Evolutionary conservation across 2,113 vertebrate genomes (phyloP), one percentile per base, ranked within the genome.

Genomic region (Actenoides lindsayi): DNA sequence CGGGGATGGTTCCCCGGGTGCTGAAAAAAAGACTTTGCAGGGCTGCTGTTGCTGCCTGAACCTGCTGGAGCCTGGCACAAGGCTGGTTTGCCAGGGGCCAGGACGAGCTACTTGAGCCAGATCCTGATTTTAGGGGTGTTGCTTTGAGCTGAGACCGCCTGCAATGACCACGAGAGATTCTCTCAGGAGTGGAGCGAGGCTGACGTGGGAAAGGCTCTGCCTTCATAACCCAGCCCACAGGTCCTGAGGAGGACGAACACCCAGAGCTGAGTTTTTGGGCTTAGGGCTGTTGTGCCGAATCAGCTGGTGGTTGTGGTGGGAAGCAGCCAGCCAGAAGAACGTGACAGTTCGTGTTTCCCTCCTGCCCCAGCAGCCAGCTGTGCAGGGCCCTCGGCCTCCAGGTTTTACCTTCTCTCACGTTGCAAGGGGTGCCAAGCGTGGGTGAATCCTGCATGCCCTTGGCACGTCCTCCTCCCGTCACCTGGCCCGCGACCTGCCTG

Each of bases 231-330:
- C 50, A 69, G 24, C 68, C 44, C 5, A 0, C 17, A 7, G 27
- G 24, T 50, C 14, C 18, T n/a, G 18, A 27, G 25, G 28, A 64
- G 25, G n/a, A 30, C 10, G 16, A 18, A n/a, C 7, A 24, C 11
- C 9, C 11, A 53, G 35, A 53, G 16, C 2, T 0, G 1, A 84
- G 60, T 37, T 75, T 80, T 59, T 0, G 1, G 35, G 59, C 39
- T 51, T 21, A 13, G 1, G 13, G 54, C 50, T 87, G n/a, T 44
- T 41, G 13, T 8, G 5, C 11, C 56, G 35, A 27, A 15, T 51
- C 21, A 80, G 21, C 48, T 89, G 62, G 12, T 37, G 53, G 1
- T 35, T 4, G 3, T 33, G 67, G 37, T 67, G 67, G 71, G 42
- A 73, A 77, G 65, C 44, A 65, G 41, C 44, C 2, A 2, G 4